Percentiles rank a stretch among this genome's conserved stretches.
These are phyloP conservation scores for Pterocles burchelli DNA, from an alignment of 2,113 vertebrate genomes.

Conservation along the genomic window DNA sequence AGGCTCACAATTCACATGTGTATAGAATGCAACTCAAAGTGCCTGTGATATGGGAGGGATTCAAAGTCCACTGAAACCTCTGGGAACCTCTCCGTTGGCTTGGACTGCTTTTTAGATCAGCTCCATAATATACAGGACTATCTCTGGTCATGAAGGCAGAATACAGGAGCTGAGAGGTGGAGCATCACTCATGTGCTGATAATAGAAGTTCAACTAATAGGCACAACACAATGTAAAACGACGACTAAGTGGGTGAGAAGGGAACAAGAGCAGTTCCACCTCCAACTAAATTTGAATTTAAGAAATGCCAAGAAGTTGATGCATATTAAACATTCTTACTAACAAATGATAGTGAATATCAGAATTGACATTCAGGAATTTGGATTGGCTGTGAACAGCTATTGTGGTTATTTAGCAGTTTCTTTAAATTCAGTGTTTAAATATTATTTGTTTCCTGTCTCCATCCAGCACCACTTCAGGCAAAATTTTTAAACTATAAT, in stretches of 20 bases:
- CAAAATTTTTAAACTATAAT: not conserved
- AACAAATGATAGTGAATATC: not conserved
- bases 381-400: not conserved
- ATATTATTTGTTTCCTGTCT: not conserved
- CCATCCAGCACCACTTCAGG: not conserved
- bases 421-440: not conserved
- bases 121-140: not conserved
- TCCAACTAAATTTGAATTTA: not conserved
- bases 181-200: rapidly evolving
- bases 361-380: not conserved
- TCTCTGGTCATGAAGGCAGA: not conserved
- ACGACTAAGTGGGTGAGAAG: not conserved
- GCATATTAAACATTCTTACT: not conserved
- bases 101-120: not conserved
- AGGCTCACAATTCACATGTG: rapidly evolving
- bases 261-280: not conserved
- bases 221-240: rapidly evolving
- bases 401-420: not conserved
- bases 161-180: not conserved
- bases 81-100: not conserved
- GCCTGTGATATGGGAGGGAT: not conserved
- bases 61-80: not conserved
- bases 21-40: not conserved
- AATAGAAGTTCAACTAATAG: not conserved
- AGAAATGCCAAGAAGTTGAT: not conserved